These are phyloP conservation scores for Pseudococcus viburni DNA, from an alignment of 2,888 invertebrate species.

Conservation along the genomic window DNA sequence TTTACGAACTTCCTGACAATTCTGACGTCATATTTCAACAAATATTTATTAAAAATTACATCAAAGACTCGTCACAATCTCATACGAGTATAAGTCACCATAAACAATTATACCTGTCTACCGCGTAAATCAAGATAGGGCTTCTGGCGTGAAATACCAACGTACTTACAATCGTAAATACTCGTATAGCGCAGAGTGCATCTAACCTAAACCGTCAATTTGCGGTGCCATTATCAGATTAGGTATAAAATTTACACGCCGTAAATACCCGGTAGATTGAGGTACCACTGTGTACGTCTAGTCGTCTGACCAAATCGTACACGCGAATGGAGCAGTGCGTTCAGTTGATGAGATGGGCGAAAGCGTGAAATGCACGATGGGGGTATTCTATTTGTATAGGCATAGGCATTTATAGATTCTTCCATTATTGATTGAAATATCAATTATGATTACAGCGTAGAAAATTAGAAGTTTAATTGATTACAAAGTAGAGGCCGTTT, in stretches of 20 bases:
- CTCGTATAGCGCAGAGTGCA: not conserved
- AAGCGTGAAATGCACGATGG: constrained; percentile 42
- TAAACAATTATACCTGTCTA: not conserved
- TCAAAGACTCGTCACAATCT: not conserved
- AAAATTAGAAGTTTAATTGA: not conserved
- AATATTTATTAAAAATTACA: too few relatives aligned
- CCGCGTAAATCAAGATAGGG: not conserved
- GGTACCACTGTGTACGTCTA: too few relatives aligned
- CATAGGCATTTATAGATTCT: not conserved
- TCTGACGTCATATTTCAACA: too few relatives aligned
- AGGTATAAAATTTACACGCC: constrained; percentile 28
- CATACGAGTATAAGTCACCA: not conserved
- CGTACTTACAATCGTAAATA: not conserved
- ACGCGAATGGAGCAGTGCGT: not conserved
- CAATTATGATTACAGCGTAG: not conserved
- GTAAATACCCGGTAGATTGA: not conserved
- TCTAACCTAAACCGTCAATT: not conserved
- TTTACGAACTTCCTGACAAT: not conserved
- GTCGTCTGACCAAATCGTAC: not conserved
- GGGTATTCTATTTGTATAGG: not conserved
- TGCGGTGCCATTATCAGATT: constrained; percentile 17
- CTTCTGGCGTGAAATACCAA: not conserved
- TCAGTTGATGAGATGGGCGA: constrained; percentile 32
- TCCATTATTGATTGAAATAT: constrained; percentile 7
- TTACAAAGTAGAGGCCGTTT: not conserved